Conservation (phyloP, 1,140 invertebrate species). For the Mylabris phalerata region DNA sequence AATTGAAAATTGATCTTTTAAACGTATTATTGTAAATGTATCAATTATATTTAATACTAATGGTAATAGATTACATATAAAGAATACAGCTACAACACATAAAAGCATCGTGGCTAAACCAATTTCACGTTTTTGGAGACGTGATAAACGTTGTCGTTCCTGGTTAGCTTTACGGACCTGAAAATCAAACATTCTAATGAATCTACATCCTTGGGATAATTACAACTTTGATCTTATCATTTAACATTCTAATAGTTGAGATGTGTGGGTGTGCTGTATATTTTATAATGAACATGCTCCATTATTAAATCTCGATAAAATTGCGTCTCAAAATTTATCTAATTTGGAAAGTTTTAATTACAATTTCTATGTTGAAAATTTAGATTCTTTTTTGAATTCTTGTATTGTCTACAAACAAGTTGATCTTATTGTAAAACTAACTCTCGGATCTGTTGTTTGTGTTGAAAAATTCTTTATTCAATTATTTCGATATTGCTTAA, state of each 20-base stretch:
- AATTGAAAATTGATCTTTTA: conserved; percentile 52
- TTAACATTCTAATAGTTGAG: no score
- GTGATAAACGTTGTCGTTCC: conserved; percentile 71
- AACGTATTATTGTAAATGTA: conserved; percentile 53
- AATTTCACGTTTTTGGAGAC: conserved; percentile 78
- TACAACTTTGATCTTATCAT: not conserved
- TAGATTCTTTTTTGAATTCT: no score
- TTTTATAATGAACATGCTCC: not conserved
- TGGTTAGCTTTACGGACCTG: conserved; percentile 77
- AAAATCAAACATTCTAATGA: conserved; percentile 21
- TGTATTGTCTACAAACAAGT: no score
- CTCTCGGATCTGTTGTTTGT: no score
- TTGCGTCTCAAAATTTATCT: no score
- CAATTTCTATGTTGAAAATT: no score
- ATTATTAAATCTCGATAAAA: no score
- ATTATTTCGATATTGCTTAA: no score
- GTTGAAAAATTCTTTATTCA: no score
- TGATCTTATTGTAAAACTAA: no score
- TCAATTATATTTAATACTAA: conserved; percentile 84
- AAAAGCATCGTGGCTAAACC: conserved; percentile 89
- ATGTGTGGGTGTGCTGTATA: not conserved
- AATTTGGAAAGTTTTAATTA: no score
- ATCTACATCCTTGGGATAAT: not conserved
- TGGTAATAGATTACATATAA: conserved; percentile 88
- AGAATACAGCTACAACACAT: conserved; percentile 89